Evolutionary conservation across 2,797 vertebrate genomes (phyloP).

Genomic region (Prunella strophiata): DNA sequence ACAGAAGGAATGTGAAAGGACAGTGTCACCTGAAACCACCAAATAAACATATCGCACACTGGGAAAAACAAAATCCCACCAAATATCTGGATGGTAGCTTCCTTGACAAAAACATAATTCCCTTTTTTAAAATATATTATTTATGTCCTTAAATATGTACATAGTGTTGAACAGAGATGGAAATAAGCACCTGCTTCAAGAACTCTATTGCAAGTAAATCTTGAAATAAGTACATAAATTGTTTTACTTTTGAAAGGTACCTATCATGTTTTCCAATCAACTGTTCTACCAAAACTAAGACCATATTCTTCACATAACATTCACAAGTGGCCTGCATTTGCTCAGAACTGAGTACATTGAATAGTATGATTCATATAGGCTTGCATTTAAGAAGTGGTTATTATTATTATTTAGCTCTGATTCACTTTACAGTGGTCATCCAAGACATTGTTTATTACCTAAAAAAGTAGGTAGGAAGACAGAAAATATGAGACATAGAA

Average conservation of each 20-base stretch:
- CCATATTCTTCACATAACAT: neutral
- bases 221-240: neutral
- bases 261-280: neutral
- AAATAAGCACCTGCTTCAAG: neutral
- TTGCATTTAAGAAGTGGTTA: neutral
- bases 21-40: neutral
- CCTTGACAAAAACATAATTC: neutral
- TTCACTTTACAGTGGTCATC: neutral
- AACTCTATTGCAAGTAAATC: neutral
- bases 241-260: neutral
- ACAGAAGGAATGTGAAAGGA: neutral
- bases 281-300: neutral
- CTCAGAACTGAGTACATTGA: neutral
- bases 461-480: neutral
- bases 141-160: neutral
- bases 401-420: neutral
- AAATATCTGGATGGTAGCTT: neutral
- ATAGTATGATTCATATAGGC: neutral
- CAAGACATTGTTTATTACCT: neutral
- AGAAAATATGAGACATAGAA: neutral
- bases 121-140: neutral
- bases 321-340: neutral
- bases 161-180: neutral
- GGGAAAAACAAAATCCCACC: neutral
- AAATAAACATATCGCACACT: neutral